These are phyloP conservation scores for Melolontha melolontha DNA, from an alignment of 2,888 invertebrate species.

Conservation along the genomic window DNA sequence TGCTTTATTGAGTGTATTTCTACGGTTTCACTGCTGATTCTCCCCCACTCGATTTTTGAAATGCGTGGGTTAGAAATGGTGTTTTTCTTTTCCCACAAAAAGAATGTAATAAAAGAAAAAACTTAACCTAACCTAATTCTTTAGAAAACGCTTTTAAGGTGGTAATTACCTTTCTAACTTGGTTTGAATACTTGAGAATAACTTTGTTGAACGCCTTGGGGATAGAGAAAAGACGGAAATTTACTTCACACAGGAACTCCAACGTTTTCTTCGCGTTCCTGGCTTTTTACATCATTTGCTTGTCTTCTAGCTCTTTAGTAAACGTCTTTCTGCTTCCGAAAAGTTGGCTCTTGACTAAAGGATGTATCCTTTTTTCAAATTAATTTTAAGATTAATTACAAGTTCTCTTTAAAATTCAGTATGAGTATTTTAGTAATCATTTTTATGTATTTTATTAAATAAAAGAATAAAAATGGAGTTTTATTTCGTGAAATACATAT, in stretches of 20 bases:
- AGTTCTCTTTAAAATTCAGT: too few species aligned
- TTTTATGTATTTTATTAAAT: not conserved
- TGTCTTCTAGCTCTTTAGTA: slow-evolving; percentile 10
- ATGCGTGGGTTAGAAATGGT: not conserved
- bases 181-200: slow-evolving; percentile 21
- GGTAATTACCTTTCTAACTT: slow-evolving; percentile 34
- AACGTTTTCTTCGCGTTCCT: slow-evolving; percentile 11
- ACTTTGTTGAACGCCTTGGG: slow-evolving; percentile 22
- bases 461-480: not conserved
- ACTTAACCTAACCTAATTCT: slow-evolving; percentile 17
- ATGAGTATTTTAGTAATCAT: too few species aligned
- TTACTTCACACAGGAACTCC: slow-evolving; percentile 8
- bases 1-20: not conserved
- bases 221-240: slow-evolving; percentile 17
- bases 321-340: slow-evolving; percentile 5
- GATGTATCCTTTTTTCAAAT: too few species aligned
- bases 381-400: too few species aligned
- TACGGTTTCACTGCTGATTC: slow-evolving; percentile 6
- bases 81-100: not conserved
- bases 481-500: too few species aligned
- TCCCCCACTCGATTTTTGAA: not conserved
- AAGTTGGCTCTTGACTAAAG: slow-evolving; percentile 12
- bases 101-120: slow-evolving; percentile 17
- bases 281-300: slow-evolving; percentile 21
- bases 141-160: slow-evolving; percentile 28